Percentiles rank a stretch among this genome's conserved stretches.
phyloP scores from a whole-genome alignment of 2,113 vertebrate species.

The Oceanites oceanicus region DNA sequence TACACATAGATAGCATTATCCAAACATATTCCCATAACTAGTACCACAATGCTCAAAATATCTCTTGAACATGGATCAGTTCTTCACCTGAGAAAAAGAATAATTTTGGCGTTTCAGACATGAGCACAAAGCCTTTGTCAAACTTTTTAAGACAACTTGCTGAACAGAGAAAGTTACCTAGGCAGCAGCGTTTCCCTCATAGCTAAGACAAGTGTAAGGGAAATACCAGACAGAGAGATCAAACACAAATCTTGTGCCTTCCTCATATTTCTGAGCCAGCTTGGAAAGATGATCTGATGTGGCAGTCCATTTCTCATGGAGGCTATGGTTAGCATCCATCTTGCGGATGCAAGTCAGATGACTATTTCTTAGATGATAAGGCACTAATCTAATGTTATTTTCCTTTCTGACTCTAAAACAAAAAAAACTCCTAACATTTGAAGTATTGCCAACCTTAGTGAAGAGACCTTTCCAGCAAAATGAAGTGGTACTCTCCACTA shows the following conservation, averaged over 20 bases:
- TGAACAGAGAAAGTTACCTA: background rate
- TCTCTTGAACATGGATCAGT: background rate
- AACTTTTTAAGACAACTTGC: background rate
- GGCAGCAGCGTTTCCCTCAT: background rate
- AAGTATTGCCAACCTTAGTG: background rate
- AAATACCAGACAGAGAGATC: background rate
- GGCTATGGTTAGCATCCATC: background rate
- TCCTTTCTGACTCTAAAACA: background rate
- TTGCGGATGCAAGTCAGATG: background rate
- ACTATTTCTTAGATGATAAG: background rate
- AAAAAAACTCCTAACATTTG: background rate
- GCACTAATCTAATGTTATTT: background rate
- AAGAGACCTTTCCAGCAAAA: background rate
- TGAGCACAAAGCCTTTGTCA: background rate
- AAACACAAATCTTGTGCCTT: background rate
- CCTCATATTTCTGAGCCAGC: background rate
- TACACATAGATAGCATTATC: background rate
- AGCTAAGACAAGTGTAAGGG: background rate
- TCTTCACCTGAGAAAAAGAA: background rate
- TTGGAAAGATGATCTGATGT: background rate
- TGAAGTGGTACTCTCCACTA: background rate
- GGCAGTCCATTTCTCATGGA: background rate
- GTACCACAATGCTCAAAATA: background rate
- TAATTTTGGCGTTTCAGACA: background rate
- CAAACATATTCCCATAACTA: background rate